These are phyloP conservation scores for Pseudococcus longispinus DNA, from an alignment of 2,888 invertebrate species.

Conservation along the genomic window DNA sequence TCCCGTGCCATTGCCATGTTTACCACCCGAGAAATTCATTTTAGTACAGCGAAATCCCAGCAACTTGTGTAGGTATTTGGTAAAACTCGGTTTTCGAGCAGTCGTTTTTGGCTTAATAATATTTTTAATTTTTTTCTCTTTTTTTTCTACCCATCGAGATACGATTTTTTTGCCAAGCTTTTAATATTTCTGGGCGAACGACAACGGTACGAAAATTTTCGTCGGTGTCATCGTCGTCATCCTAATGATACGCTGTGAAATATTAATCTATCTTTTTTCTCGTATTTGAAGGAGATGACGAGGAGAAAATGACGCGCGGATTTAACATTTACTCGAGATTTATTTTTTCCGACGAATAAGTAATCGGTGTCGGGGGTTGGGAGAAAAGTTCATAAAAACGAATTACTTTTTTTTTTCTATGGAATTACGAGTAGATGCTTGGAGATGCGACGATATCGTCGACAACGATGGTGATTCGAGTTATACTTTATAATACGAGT, in stretches of 20 bases:
- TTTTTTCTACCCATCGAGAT: background rate
- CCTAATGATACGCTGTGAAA: background rate
- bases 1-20: background rate
- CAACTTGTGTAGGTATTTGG: constrained; percentile 19
- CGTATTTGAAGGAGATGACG: background rate
- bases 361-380: background rate
- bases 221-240: background rate
- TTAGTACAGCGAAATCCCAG: constrained; percentile 37
- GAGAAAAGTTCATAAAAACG: constrained; percentile 1
- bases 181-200: background rate
- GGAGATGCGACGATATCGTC: background rate
- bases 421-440: constrained; percentile 21
- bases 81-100: background rate
- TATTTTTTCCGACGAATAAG: background rate
- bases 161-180: constrained; percentile 7
- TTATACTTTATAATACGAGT: background rate
- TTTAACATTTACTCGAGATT: background rate
- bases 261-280: constrained; percentile 7
- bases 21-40: constrained; percentile 39
- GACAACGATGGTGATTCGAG: background rate
- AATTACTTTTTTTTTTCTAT: constrained; percentile 15
- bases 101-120: constrained; percentile 37
- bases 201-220: background rate
- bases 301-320: background rate
- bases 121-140: background rate